Evolutionary conservation across 2,888 invertebrate genomes (phyloP).

Genomic region (Terebella lapidaria): DNA sequence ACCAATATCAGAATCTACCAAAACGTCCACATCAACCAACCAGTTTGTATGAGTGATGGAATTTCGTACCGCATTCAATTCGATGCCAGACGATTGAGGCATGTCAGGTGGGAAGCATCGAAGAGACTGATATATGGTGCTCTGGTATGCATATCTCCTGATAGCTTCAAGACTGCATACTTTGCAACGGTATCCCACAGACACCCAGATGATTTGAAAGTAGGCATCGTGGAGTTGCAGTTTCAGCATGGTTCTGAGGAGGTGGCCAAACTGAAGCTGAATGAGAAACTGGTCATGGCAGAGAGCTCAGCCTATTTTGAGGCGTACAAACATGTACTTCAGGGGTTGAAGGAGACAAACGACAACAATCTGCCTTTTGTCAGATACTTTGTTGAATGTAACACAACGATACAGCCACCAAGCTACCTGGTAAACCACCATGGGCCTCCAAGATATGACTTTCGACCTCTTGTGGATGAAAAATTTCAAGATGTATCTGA

Average conservation of each 20-base stretch:
- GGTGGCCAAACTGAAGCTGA: constrained; percentile 41
- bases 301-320: constrained; percentile 75
- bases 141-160: constrained; percentile 66
- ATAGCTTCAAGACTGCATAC: constrained; percentile 65
- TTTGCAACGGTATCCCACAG: constrained; percentile 67
- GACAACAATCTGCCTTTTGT: constrained; percentile 61
- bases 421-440: background rate
- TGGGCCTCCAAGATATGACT: background rate
- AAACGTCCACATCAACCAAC: constrained; percentile 3
- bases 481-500: background rate
- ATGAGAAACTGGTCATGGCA: constrained; percentile 57
- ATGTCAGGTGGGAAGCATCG: constrained; percentile 50
- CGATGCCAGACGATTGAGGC: constrained; percentile 4
- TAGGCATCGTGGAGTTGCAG: constrained; percentile 41
- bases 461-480: background rate
- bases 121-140: constrained; percentile 68
- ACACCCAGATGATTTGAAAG: constrained; percentile 40
- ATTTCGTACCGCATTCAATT: constrained; percentile 15
- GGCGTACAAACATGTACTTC: constrained; percentile 69
- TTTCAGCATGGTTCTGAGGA: constrained; percentile 34
- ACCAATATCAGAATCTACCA: constrained; percentile 7
- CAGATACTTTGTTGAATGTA: constrained; percentile 24
- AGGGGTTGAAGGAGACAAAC: constrained; percentile 61
- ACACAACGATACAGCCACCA: background rate
- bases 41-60: constrained; percentile 15